Evolutionary conservation across 2,113 vertebrate species (phyloP), one percentile per base, ranked within the genome.

Genomic region (Oncorhynchus nerka): DNA sequence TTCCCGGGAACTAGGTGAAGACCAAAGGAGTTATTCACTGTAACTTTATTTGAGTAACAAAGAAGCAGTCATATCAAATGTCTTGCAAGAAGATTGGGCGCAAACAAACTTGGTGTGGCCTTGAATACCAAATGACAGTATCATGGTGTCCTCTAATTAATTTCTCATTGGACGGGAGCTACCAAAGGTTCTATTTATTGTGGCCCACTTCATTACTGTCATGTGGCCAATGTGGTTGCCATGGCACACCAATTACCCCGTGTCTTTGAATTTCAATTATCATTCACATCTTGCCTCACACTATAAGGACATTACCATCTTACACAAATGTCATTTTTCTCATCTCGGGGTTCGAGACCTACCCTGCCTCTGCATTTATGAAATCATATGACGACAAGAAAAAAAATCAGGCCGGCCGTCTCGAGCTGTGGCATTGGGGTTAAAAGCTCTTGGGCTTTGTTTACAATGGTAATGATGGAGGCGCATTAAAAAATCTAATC

Each of bases 251-350:
- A 84, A 87, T 89, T 86, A 85, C 30, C 67, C 57, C 70, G 30
- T 80, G 83, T 87, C 86, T 88, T 84, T 76, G 89, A 86, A 91
- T 91, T 86, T 89, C 84, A 92, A 92, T 89, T 82, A 90, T 85
- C 81, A 68, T 81, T 76, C 81, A 71, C 73, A 32, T 75, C 74
- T 76, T 69, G 64, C 78, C 79, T 84, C 76, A 69, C 65, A 70
- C 81, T 39, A 28, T 0, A 72, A 49, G 78, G 77, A 85, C 78
- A 71, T 81, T 55, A 75, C 73, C 5, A 1, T 68, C 32, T 62
- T 34, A 68, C 79, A 77, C 19, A 76, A 81, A 79, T 82, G 76
- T 84, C 3, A 74, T 75, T 80, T 78, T 81, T 72, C 64, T 66
- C 74, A 81, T 79, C 74, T 74, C 26, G 78, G 70, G 65, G 78